Evolutionary conservation across 2,888 invertebrate genomes (phyloP), one percentile per base, ranked within the genome.

Genomic region (Andrena dorsata): DNA sequence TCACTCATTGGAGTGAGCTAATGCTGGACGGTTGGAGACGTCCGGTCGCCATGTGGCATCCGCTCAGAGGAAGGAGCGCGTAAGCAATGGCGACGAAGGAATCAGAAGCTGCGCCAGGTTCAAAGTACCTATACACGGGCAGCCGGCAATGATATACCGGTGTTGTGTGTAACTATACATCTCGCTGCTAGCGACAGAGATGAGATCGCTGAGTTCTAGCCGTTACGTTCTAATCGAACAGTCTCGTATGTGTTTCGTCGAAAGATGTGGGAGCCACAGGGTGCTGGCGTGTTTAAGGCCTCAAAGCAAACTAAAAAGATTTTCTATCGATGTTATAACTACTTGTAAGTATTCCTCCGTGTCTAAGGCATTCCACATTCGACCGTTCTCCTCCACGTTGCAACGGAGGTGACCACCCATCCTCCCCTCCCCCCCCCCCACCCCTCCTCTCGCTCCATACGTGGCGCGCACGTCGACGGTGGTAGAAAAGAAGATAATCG

Each of bases 1-100:
- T 97, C 70, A 95, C 96, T 30, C 97, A 97, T 91, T 97, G 97
- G 97, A 96, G 97, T 5, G 16, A 41, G 91, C 97, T 97, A 94
- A 97, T 97, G 97, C 95, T 97, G 92, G 95, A 96, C 49, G 96
- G 97, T 23, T 94, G 97, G 63, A 95, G 97, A 83, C 97, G 97
- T 92, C 97, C 97, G 0, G 96, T 97, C 8, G 97, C 97, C 47
- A 97, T 97, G 97, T 97, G 97, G 97, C 97, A 97, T 93, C 96
- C 96, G 49, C 94, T 97, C 60, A 94, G 97, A 88, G 95, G 69
- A 58, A 23, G 4, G 6, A 32, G 28, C 2, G 7, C 30, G n/a
- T 60, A 47, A 16, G 20, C 64, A n/a, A 60, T 47, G 53, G 53
- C 32, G 49, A 58, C 35, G 16, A 35, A 64, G 35, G 26, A 60